Base-by-base conservation (phyloP, 2,888 invertebrate genomes). In the Malacosoma neustria region DNA sequence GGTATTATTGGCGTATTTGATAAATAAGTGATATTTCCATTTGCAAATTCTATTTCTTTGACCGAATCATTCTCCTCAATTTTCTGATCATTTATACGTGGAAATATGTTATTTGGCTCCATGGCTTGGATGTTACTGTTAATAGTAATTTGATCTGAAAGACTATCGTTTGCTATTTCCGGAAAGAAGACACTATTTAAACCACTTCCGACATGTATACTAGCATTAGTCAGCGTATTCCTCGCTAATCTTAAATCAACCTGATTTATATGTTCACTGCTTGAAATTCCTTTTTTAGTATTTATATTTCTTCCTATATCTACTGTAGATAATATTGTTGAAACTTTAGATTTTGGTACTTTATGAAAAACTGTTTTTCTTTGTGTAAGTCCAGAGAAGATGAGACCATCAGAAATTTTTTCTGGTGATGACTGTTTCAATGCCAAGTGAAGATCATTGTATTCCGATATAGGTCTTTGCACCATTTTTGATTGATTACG, bases 401-500 rank as follows among this genome's bases (percentile, higher is more conserved):
- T 45, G 11, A 61, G 45, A 0, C 42, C 48, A 34, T 61, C 57
- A 3, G 45, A 40, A 1, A 13, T 15, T 12, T 38, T 0, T 9
- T 32, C 33, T 13, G 34, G 33, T 3, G 51, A 46, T 5, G 29
- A 31, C 35, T 60, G 61, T 13, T 32, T 51, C 54, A 52, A 56
- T 31, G 42, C 14, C 9, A 41, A 34, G 22, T 38, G 42, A n/a
- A 38, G 36, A 13, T 37, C 48, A 9, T 44, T 46, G 7, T 40
- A 48, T 2, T 72, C 73, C 48, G 73, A 77, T 40, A 77, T 80
- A 2, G 81, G 77, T 33, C 63, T 65, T 42, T 71, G 79, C 9
- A 81, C 69, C 82, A 84, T 84, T 65, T 81, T 82, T 2, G 75
- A 72, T 42, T 80, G 75, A 40, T 72, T 69, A 9, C 82, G 63